A percentile compares a stretch with the other conserved stretches of the same genome.
phyloP scores from a whole-genome alignment of 2,888 invertebrate genomes.

The Leptopterna dolabrata region DNA sequence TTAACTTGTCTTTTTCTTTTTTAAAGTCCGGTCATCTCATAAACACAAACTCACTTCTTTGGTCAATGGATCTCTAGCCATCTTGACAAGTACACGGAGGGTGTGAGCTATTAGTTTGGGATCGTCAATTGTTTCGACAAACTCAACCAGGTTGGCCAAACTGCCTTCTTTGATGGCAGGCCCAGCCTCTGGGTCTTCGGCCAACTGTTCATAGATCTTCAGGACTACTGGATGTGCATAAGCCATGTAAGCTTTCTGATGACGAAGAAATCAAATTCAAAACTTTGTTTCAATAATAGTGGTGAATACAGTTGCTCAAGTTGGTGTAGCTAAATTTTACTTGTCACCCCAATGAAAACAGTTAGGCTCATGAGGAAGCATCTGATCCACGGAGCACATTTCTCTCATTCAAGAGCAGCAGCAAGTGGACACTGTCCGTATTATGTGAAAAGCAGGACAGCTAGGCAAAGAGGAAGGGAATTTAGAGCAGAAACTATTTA shows the following conservation, averaged over 20 bases:
- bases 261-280: neutral
- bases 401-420: too few species aligned
- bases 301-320: too few species aligned
- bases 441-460: too few species aligned
- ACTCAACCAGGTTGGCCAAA: constrained; percentile 37
- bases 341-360: too few species aligned
- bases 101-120: constrained; percentile 44
- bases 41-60: constrained; percentile 9
- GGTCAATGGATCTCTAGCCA: constrained; percentile 45
- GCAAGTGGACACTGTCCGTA: too few species aligned
- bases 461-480: too few species aligned
- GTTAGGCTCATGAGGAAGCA: too few species aligned
- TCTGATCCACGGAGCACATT: too few species aligned
- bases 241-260: constrained; percentile 40
- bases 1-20: neutral
- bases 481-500: too few species aligned
- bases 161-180: constrained; percentile 33
- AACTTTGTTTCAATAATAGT: neutral
- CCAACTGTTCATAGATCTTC: constrained; percentile 35
- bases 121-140: constrained; percentile 43
- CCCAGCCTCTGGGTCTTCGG: constrained; percentile 18
- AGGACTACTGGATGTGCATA: constrained; percentile 42
- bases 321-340: too few species aligned
- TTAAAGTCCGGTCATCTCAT: too few species aligned
- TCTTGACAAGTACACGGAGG: constrained; percentile 33